phyloP scores from a whole-genome alignment of 2,888 invertebrate species.

The Dryomyza anilis region DNA sequence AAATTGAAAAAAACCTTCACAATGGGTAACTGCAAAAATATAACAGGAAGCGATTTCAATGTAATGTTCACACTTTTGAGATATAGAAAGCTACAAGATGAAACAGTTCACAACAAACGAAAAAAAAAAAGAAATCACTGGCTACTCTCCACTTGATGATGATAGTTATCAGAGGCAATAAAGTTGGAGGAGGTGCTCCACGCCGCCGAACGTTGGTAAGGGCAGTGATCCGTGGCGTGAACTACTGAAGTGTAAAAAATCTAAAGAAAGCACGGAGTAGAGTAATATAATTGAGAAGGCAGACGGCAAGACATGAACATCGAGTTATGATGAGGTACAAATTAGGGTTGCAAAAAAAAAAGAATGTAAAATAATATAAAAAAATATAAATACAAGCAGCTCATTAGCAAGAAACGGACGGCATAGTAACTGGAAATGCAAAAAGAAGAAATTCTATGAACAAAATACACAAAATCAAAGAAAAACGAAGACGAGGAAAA shows the following conservation, averaged over 20 bases:
- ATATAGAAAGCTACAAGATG: background rate
- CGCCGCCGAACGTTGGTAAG: slow-evolving; percentile 13
- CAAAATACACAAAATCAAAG: slow-evolving; percentile 1
- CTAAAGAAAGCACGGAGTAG: slow-evolving; percentile 12
- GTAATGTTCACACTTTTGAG: slow-evolving; percentile 28
- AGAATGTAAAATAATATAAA: background rate
- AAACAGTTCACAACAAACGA: background rate
- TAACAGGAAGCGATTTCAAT: slow-evolving; percentile 21
- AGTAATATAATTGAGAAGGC: slow-evolving; percentile 14
- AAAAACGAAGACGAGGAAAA: slow-evolving; percentile 8
- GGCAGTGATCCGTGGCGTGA: slow-evolving; percentile 34
- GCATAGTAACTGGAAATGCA: background rate
- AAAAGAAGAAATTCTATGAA: background rate
- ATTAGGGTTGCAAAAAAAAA: slow-evolving; percentile 18
- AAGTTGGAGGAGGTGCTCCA: background rate
- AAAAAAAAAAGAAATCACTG: background rate
- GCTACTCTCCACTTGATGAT: slow-evolving; percentile 8
- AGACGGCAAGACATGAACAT: background rate
- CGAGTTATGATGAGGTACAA: slow-evolving; percentile 21
- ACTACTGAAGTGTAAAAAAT: slow-evolving; percentile 31
- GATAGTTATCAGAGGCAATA: slow-evolving; percentile 32
- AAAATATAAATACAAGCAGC: slow-evolving; percentile 1
- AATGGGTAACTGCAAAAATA: too few species aligned
- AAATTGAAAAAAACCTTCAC: too few species aligned
- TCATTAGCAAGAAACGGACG: slow-evolving; percentile 21